Base-by-base conservation (phyloP, 2,888 invertebrate species). In the Torymus auratus region DNA sequence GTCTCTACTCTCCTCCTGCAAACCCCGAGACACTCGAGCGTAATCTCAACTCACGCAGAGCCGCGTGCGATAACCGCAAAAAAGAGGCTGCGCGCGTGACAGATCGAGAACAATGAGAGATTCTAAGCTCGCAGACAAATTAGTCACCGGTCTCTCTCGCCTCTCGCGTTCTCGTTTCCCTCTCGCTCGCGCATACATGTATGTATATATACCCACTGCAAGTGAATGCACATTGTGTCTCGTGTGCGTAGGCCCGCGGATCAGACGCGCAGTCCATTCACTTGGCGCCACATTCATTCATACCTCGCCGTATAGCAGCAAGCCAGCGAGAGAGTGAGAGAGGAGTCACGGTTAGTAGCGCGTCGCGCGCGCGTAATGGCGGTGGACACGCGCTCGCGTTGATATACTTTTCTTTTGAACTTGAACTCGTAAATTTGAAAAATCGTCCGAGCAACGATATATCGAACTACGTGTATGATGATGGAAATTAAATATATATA, bases 271-370 rank as follows among this genome's bases (percentile, higher is more conserved):
- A 89, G 88, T 89, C 89, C 89, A 90, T 90, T 90, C 90, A 89
- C 90, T 89, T 90, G 90, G 90, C 90, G 90, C 90, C 90, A 89
- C 89, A 90, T 89, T 90, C 90, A 90, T 90, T 90, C 90, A 90
- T 90, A 86, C 83, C 84, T 78, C 83, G 69, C 5, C 28, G 28
- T n/a, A n/a, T n/a, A n/a, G n/a, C 3, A 3, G 7, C 28, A 28
- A 68, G 62, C 80, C 70, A 53, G 28, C 20, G 72, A 64, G 13
- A 68, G 52, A 61, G 65, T 56, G 71, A 74, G 70, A 80, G 56
- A 28, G 55, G 41, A 72, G 78, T 72, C 72, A 58, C 72, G 72
- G 72, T 72, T 64, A 64, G 60, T 78, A 56, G 76, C 69, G 53
- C 62, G 60, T 10, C 50, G 17, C 61, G 68, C 55, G 53, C 53